Conservation (phyloP, 2,888 invertebrate species). For the Cerastis rubricosa region DNA sequence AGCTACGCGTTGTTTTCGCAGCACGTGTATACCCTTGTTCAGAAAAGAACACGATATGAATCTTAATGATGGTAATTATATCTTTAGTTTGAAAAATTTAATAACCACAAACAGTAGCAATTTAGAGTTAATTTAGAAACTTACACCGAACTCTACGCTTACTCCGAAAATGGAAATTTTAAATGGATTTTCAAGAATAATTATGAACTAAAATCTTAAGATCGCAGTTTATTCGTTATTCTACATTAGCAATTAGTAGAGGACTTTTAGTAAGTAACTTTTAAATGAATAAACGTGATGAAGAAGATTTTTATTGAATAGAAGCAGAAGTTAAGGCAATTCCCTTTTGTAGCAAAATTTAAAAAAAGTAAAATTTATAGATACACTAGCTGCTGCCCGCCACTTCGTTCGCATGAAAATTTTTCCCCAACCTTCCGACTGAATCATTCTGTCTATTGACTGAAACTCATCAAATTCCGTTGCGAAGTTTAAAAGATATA, state of each 20-base stretch:
- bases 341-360: neutral
- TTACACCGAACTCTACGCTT: too few species aligned
- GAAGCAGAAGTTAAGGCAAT: neutral
- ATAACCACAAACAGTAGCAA: constrained; percentile 1
- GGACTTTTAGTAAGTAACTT: neutral
- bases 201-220: neutral
- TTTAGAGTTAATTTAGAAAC: constrained; percentile 8
- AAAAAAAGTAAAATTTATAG: neutral
- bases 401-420: too few species aligned
- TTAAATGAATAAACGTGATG: neutral
- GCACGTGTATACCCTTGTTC: neutral
- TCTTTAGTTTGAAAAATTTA: constrained; percentile 9
- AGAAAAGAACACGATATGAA: constrained; percentile 4
- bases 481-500: too few species aligned
- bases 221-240: constrained; percentile 7
- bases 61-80: constrained; percentile 17
- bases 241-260: neutral
- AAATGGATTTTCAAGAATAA: constrained; percentile 10
- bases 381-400: too few species aligned
- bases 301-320: neutral
- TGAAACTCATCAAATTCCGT: too few species aligned
- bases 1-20: neutral
- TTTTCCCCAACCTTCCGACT: too few species aligned
- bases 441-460: too few species aligned
- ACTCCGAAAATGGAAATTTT: constrained; percentile 12